Evolutionary conservation across 2,888 invertebrate genomes (phyloP), one percentile per base, ranked within the genome.

Genomic region (Limnephilus lunatus): DNA sequence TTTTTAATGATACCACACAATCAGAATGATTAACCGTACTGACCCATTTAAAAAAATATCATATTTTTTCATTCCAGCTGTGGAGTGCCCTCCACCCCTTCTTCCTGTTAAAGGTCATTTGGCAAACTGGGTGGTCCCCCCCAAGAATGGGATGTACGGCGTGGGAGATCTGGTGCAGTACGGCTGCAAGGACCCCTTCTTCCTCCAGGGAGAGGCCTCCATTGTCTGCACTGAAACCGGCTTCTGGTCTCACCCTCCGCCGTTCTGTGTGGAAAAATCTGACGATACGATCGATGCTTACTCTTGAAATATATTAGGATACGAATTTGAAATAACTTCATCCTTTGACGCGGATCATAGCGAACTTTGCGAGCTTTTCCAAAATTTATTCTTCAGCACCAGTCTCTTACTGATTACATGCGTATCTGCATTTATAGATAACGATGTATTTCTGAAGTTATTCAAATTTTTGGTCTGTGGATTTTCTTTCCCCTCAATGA

Each of bases 161-260:
- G 98, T 98, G 0, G 98, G 98, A 2, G 97, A 98, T 92, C 96
- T 98, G 92, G 97, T 98, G 94, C 97, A 97, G 94, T 98, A 98
- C 95, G 97, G 97, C 83, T 98, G 98, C 95, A 96, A 96, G 94
- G 97, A 97, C 88, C 97, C 97, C 35, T 97, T 97, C 82, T 95
- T 96, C 93, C 95, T 97, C n/a, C 95, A 97, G 48, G 98, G 98
- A 7, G 98, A 98, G 95, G 97, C 97, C 0, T 98, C 98, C 93
- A 97, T 98, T 94, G 98, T 98, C 86, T 98, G 98, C 95, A 98
- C 98, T 11, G 98, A 98, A 95, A 98, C 97, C 93, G 98, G 98
- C 87, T 97, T 97, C 94, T 98, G 98, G 98, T 98, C 98, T 2
- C 98, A 98, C 95, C 97, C 98, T 35, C 97, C 98, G 19, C 98